Conservation (phyloP, 2,113 vertebrate species). For the Amphilophus citrinellus region DNA sequence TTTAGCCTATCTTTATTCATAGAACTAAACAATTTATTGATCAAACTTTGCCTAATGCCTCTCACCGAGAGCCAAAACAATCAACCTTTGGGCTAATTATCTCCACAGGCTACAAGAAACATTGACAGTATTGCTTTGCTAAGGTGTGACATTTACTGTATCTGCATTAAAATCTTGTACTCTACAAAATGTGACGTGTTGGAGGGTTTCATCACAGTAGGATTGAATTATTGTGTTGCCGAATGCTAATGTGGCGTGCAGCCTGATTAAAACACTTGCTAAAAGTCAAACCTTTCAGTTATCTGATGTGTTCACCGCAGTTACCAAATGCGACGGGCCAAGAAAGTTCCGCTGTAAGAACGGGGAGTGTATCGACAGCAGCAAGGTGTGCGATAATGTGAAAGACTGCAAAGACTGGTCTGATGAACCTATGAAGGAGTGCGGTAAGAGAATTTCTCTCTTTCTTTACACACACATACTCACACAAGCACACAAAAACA, state of each 20-base stretch:
- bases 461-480: neutral
- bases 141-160: neutral
- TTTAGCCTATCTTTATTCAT: neutral
- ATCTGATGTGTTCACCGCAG: constrained; percentile 81
- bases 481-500: neutral
- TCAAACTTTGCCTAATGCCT: neutral
- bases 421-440: constrained; percentile 95
- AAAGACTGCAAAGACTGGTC: constrained; percentile 98
- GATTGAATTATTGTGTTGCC: neutral
- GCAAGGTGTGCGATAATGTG: constrained; percentile 93
- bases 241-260: neutral
- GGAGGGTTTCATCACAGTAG: neutral
- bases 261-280: neutral
- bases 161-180: neutral
- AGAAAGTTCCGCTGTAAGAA: constrained; percentile 95
- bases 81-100: constrained; percentile 1
- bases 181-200: neutral
- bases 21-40: constrained; percentile 1
- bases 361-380: constrained; percentile 94
- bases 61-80: neutral
- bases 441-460: constrained; percentile 84
- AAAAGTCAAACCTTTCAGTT: neutral
- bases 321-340: constrained; percentile 90
- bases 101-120: neutral
- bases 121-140: neutral